These are phyloP conservation scores for Lypha dubia DNA, from an alignment of 2,888 invertebrate genomes.

Conservation along the genomic window DNA sequence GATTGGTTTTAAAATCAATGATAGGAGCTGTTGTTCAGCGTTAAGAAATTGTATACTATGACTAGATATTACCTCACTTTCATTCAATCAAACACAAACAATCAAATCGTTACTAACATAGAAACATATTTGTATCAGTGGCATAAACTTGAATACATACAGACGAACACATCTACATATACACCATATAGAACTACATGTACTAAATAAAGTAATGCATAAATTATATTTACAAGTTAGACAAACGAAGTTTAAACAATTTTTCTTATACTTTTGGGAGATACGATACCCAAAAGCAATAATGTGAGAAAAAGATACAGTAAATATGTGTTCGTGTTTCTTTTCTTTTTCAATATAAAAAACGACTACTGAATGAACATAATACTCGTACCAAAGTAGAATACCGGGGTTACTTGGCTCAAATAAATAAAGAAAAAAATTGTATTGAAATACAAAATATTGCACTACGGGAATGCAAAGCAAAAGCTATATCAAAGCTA, in stretches of 20 bases:
- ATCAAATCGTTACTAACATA: background rate
- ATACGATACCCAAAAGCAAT: slow-evolving; percentile 31
- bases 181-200: background rate
- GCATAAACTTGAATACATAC: background rate
- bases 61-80: slow-evolving; percentile 17
- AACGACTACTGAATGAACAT: slow-evolving; percentile 17
- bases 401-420: slow-evolving; percentile 1
- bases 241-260: slow-evolving; percentile 48
- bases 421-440: slow-evolving; percentile 1
- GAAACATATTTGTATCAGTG: background rate
- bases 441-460: background rate
- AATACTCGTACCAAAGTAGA: background rate
- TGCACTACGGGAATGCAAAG: slow-evolving; percentile 19
- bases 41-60: slow-evolving; percentile 28
- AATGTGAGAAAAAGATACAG: background rate
- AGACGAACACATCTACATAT: background rate
- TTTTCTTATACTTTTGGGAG: slow-evolving; percentile 18
- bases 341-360: slow-evolving; percentile 16
- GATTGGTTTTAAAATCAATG: slow-evolving; percentile 66
- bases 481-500: background rate
- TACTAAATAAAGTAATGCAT: slow-evolving; percentile 59
- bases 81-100: slow-evolving; percentile 2
- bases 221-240: slow-evolving; percentile 63
- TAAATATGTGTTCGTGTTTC: background rate
- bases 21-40: slow-evolving; percentile 30